Percentiles rank a stretch among this genome's conserved stretches.
phyloP scores from a whole-genome alignment of 2,888 invertebrate species.

The Seira musarum region DNA sequence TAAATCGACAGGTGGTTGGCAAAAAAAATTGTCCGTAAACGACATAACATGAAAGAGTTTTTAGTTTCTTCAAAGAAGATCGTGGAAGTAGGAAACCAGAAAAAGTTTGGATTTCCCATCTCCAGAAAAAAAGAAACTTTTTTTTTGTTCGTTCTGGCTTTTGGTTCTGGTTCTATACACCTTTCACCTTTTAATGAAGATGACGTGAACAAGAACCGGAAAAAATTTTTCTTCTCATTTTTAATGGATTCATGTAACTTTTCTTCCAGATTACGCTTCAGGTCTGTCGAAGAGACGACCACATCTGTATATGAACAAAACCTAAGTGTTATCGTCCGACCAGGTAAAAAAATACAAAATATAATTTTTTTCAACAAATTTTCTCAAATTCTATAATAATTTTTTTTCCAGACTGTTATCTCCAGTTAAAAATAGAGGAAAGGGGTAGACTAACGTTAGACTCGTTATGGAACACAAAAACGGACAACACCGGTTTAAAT shows the following conservation, averaged over 20 bases:
- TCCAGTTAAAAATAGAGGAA: slow-evolving; percentile 58
- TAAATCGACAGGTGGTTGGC: too few relatives aligned
- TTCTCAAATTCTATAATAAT: neutral
- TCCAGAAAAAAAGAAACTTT: neutral
- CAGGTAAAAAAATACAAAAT: slow-evolving; percentile 60
- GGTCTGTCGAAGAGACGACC: slow-evolving; percentile 63
- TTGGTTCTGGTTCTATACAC: too few relatives aligned
- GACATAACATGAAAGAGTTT: too few relatives aligned
- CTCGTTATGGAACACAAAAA: slow-evolving; percentile 62
- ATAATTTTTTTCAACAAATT: slow-evolving; percentile 16
- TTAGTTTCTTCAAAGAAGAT: neutral
- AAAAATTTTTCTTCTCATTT: neutral
- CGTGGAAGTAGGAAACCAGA: neutral
- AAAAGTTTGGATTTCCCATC: neutral
- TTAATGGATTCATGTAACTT: too few relatives aligned
- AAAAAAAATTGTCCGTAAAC: too few relatives aligned
- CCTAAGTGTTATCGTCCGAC: slow-evolving; percentile 63
- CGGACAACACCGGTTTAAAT: slow-evolving; percentile 67
- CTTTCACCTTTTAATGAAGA: too few relatives aligned
- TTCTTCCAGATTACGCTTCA: slow-evolving; percentile 68
- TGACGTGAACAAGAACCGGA: neutral
- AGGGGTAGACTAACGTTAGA: slow-evolving; percentile 60
- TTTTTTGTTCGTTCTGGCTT: neutral
- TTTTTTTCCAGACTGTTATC: slow-evolving; percentile 59
- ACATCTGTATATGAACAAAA: slow-evolving; percentile 69